Conservation (phyloP, 1,140 invertebrate species). For the Samia ricini region DNA sequence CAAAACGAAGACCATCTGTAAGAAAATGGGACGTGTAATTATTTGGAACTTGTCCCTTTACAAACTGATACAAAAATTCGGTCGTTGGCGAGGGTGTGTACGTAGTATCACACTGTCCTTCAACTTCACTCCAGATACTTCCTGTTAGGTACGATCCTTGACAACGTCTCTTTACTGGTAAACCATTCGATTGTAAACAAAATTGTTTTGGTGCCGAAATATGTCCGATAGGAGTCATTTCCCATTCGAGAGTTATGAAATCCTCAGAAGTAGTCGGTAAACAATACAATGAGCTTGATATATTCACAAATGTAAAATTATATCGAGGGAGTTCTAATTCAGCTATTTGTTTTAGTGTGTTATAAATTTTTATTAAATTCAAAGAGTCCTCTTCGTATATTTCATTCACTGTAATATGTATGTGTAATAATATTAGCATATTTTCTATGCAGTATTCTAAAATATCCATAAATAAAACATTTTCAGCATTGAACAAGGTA, state of each 20-base stretch:
- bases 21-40: slow-evolving; percentile 56
- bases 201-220: slow-evolving; percentile 69
- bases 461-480: slow-evolving; percentile 57
- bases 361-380: slow-evolving; percentile 38
- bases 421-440: slow-evolving; percentile 45
- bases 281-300: slow-evolving; percentile 66
- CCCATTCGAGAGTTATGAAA: slow-evolving; percentile 54
- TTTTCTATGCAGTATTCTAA: slow-evolving; percentile 36
- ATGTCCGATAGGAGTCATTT: slow-evolving; percentile 61
- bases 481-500: slow-evolving; percentile 39
- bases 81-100: slow-evolving; percentile 61
- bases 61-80: slow-evolving; percentile 61
- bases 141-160: slow-evolving; percentile 67
- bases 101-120: slow-evolving; percentile 63
- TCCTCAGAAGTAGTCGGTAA: slow-evolving; percentile 53
- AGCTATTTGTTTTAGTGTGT: slow-evolving; percentile 33
- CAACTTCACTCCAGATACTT: slow-evolving; percentile 60
- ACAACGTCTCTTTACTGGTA: slow-evolving; percentile 72
- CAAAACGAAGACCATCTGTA: slow-evolving; percentile 50
- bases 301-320: slow-evolving; percentile 52
- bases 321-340: slow-evolving; percentile 34
- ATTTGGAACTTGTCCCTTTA: slow-evolving; percentile 49
- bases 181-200: slow-evolving; percentile 72
- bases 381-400: slow-evolving; percentile 24
- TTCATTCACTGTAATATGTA: slow-evolving; percentile 42